Base-by-base conservation (phyloP, 2,888 invertebrate species). In the Notodromas monacha region DNA sequence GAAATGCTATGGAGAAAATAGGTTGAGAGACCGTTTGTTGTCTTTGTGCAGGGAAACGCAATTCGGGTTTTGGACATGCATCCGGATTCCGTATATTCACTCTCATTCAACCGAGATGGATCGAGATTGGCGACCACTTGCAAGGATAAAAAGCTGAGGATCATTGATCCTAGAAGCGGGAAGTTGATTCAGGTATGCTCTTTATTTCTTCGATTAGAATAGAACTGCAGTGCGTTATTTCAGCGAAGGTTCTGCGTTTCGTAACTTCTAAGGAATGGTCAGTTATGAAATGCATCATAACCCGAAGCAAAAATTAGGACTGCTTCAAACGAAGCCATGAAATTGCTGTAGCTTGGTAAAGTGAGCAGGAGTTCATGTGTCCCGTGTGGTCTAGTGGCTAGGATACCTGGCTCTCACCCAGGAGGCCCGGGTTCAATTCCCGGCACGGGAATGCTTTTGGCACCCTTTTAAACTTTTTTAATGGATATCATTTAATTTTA, bases 71-170 rank as follows among this genome's bases (percentile, higher is more conserved):
- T 86, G 39, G 73, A 72, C 41, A 67, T 70, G 39, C 77, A 81
- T 50, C 65, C 66, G 2, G 84, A 86, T 45, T 68, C 73, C 31
- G 73, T 79, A 40, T 69, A 74, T 51, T 70, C 72, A 45, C 68
- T 77, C 59, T 68, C 73, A 3, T 67, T 81, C 51, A 84, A 79
- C 52, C 64, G 70, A 37, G 74, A 81, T 46, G 89, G 89, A 3
- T 73, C 74, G 33, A 57, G 72, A 31, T 54, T 86, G 30, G 77
- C 77, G 3, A 77, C 79, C 31, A 77, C 81, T 0, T 70, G 74
- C 52, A 86, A 84, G 54, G 86, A 89, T 50, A 79, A 79, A 51
- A 72, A 68, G 46, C 54, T 89, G 32, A 54, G 81, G 16, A 62
- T 89, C 30, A 69, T 81, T 40, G 77, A 86, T 45, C 73, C 81